A percentile compares a stretch with the other conserved stretches of the same genome.
Evolutionary conservation across 92 coral and sea anemone genomes (phyloP).

Genomic region (Ricordea florida): DNA sequence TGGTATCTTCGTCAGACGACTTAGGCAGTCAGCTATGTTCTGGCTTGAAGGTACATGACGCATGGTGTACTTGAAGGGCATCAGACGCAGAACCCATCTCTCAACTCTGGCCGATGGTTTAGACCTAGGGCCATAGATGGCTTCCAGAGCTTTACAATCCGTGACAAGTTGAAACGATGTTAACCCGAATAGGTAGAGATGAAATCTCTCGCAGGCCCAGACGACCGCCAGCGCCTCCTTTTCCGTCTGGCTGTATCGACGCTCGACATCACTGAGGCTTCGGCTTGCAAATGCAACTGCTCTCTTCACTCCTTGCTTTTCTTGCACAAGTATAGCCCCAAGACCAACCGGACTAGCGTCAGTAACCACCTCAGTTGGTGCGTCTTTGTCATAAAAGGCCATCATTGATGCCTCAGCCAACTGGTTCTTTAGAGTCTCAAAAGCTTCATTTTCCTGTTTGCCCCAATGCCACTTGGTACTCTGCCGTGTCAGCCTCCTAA

Average conservation of each 20-base stretch:
- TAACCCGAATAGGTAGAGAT: slow-evolving; percentile 13
- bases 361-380: no score
- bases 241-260: slow-evolving; percentile 9
- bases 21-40: no score
- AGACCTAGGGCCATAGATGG: slow-evolving; percentile 4
- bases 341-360: no score
- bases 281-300: slow-evolving; percentile 7
- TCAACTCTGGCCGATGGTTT: slow-evolving; percentile 39
- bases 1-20: no score
- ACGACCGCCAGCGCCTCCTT: slow-evolving; percentile 14
- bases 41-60: neutral
- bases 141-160: slow-evolving; percentile 30
- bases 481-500: no score
- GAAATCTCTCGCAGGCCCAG: slow-evolving; percentile 22
- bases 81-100: slow-evolving; percentile 25
- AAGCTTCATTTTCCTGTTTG: no score
- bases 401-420: no score
- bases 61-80: slow-evolving; percentile 6
- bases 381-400: no score
- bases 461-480: no score
- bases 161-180: slow-evolving; percentile 5
- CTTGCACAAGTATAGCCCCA: no score
- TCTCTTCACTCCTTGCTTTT: slow-evolving; percentile 13
- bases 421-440: no score
- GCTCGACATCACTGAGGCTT: slow-evolving; percentile 10